phyloP scores from a whole-genome alignment of 2,888 invertebrate species.

The Sesia bembeciformis region DNA sequence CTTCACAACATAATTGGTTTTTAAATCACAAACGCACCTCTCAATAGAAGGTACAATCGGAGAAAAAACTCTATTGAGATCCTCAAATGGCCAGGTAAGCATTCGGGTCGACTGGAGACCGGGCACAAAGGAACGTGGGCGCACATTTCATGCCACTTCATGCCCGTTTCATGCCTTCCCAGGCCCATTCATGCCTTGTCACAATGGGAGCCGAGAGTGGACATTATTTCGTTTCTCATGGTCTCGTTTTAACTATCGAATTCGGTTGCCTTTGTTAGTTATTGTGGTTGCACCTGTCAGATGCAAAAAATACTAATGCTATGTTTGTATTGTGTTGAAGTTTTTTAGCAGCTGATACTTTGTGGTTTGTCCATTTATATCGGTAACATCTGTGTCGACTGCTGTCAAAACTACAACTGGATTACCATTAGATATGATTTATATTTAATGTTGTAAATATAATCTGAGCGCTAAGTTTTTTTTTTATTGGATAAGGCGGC shows the following conservation, averaged over 20 bases:
- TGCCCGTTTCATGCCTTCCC: slow-evolving; percentile 9
- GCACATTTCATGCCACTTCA: slow-evolving; percentile 16
- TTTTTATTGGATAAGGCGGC: too few species aligned
- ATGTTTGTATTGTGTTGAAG: too few species aligned
- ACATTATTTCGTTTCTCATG: slow-evolving; percentile 7
- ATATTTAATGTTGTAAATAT: too few species aligned
- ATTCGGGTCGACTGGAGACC: slow-evolving; percentile 5
- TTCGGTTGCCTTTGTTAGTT: slow-evolving; percentile 2
- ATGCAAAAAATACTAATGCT: too few species aligned
- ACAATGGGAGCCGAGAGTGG: slow-evolving; percentile 10
- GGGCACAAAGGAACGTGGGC: slow-evolving; percentile 15
- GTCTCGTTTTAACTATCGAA: neutral
- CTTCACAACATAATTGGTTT: slow-evolving; percentile 52
- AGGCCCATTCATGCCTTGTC: slow-evolving; percentile 13
- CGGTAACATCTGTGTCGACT: neutral
- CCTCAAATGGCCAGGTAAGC: slow-evolving; percentile 25
- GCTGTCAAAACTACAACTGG: neutral
- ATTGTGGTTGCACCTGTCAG: neutral
- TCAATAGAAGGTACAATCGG: slow-evolving; percentile 26
- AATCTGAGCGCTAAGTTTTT: too few species aligned
- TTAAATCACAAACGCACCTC: slow-evolving; percentile 29
- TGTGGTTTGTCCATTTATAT: too few species aligned
- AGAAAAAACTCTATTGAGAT: slow-evolving; percentile 18
- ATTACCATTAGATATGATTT: too few species aligned
- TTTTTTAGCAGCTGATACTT: too few species aligned